Percentiles rank a stretch among this genome's conserved stretches.
phyloP scores from a whole-genome alignment of 2,888 invertebrate genomes.

The Cecidostiba fungosa region DNA sequence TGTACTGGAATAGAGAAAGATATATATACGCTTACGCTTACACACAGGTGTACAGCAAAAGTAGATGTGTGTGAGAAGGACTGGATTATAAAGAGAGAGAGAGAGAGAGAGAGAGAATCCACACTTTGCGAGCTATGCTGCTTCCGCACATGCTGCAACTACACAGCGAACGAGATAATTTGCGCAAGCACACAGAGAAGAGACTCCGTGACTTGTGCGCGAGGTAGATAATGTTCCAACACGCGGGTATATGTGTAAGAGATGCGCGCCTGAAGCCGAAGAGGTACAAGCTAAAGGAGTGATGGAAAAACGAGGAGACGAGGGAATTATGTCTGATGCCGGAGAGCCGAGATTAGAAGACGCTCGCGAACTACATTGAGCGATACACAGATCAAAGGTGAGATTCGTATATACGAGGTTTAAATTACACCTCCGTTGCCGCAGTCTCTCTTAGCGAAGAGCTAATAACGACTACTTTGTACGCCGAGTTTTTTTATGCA shows the following conservation, averaged over 20 bases:
- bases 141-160: neutral
- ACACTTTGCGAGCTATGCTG: neutral
- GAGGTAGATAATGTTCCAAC: neutral
- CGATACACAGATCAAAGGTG: conserved; percentile 1
- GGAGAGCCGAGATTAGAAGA: neutral
- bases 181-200: neutral
- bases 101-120: conserved; percentile 7
- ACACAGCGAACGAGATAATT: conserved; percentile 5
- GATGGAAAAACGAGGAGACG: neutral
- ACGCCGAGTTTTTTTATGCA: neutral
- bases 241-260: neutral
- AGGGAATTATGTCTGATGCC: neutral
- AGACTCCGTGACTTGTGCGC: neutral
- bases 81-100: neutral
- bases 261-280: neutral
- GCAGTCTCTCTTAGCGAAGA: neutral
- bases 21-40: too few species aligned
- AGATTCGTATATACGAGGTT: neutral
- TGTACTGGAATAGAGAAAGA: neutral
- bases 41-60: neutral
- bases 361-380: neutral
- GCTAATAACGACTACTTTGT: neutral
- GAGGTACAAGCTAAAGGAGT: neutral
- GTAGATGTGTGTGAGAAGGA: neutral
- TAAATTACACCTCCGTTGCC: neutral